Base-by-base conservation (phyloP, 2,888 invertebrate genomes). In the Drosophila histrio region DNA sequence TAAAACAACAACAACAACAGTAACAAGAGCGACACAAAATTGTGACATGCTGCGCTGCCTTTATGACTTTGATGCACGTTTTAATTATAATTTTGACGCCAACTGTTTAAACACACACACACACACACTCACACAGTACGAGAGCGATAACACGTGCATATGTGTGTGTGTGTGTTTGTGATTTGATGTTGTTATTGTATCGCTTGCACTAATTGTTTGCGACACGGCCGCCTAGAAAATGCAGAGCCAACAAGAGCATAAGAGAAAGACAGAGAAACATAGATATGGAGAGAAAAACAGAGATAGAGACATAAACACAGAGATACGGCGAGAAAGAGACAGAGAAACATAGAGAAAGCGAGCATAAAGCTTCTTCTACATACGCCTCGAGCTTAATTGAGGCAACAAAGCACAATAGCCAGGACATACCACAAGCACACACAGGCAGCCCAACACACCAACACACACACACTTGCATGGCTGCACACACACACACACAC, bases 71-170 rank as follows among this genome's bases (percentile, higher is more conserved):
- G 84, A 89, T 85, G 89, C 88, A 89, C 88, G 87, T 88, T 85
- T 88, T 89, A 86, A 89, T 85, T 85, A 89, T 86, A 83, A 82
- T 84, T 87, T 88, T 85, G 87, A 87, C 87, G 89, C 89, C 83
- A 88, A 84, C 87, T 88, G 87, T 87, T 88, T 87, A 84, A 84
- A 88, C 85, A 88, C 67, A 68, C 61, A 21, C 50, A 54, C 52
- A 49, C 57, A 53, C 43, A 32, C 44, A 56, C 39, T 24, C 75
- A 57, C 52, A 53, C 49, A 39, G n/a, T 34, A 57, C 63, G n/a
- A 38, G 34, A 47, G 43, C 60, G 75, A 82, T 65, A 74, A 66
- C 61, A 62, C 47, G 65, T 24, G 49, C 41, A 34, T 41, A 43
- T 17, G 50, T 17, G 22, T 49, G 41, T 53, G 6, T 41, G 44